These are phyloP conservation scores for Atta texana DNA, from an alignment of 1,140 invertebrate genomes.

Conservation along the genomic window DNA sequence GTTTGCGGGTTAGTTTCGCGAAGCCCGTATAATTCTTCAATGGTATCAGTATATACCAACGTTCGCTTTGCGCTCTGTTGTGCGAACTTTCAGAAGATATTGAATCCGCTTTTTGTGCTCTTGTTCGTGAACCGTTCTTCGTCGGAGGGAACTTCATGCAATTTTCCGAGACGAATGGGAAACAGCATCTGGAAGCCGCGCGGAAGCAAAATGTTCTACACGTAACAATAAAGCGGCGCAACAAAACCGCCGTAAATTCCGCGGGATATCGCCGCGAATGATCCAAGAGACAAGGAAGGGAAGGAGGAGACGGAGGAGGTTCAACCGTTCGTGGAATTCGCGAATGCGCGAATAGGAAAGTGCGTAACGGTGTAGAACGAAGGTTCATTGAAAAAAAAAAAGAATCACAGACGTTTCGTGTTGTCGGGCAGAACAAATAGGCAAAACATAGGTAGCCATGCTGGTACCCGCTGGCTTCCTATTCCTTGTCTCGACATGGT, in stretches of 20 bases:
- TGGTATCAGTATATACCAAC: background rate
- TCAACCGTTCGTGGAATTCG: constrained; percentile 48
- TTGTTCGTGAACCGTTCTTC: background rate
- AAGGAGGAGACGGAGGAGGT: background rate
- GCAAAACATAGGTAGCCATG: constrained; percentile 60
- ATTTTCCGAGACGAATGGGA: constrained; percentile 49
- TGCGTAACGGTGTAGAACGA: constrained; percentile 45
- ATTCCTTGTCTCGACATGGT: constrained; percentile 58
- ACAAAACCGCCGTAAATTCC: constrained; percentile 50
- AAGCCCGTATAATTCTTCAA: constrained; percentile 35
- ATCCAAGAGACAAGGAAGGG: background rate
- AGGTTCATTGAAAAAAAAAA: constrained; percentile 1
- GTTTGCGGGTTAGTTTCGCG: constrained; percentile 17
- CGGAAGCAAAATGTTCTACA: background rate
- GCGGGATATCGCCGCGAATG: constrained; percentile 34
- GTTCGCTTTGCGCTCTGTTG: background rate
- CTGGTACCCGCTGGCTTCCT: constrained; percentile 74
- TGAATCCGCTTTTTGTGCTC: constrained; percentile 9
- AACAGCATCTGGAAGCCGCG: constrained; percentile 27
- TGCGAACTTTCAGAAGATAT: background rate
- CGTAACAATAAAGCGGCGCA: constrained; percentile 43
- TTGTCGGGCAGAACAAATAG: constrained; percentile 58
- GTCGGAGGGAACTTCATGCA: constrained; percentile 2
- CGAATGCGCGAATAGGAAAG: constrained; percentile 28
- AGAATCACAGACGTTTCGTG: constrained; percentile 48